Evolutionary conservation across 2,113 vertebrate genomes (phyloP).

Genomic region (Synchiropus splendidus): DNA sequence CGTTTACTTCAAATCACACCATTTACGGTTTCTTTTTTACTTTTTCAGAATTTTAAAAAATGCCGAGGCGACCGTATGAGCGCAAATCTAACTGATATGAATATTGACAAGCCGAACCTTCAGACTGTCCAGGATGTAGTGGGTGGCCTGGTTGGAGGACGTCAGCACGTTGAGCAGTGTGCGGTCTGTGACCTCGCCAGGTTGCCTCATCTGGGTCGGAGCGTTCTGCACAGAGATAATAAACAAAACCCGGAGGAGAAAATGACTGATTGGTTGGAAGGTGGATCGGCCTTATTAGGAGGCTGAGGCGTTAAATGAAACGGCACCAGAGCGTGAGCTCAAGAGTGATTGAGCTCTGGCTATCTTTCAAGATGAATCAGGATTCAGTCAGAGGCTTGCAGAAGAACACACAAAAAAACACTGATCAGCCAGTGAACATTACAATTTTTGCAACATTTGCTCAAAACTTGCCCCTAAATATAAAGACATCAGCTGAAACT

Average conservation of each 20-base stretch:
- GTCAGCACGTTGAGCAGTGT: constrained; percentile 77
- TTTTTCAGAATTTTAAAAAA: too few relatives aligned
- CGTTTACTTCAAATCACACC: too few relatives aligned
- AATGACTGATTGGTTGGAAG: constrained; percentile 7
- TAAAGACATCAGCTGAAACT: too few relatives aligned
- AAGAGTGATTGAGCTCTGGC: constrained; percentile 24
- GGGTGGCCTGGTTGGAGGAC: constrained; percentile 46
- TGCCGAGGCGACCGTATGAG: too few relatives aligned
- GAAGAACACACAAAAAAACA: too few relatives aligned
- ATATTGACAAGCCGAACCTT: constrained; percentile 61
- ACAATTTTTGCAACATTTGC: too few relatives aligned
- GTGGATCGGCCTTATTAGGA: constrained; percentile 49
- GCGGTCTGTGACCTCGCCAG: constrained; percentile 69
- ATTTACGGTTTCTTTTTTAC: too few relatives aligned
- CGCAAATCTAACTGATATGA: background rate
- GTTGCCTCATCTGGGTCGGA: constrained; percentile 58
- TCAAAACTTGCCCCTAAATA: too few relatives aligned
- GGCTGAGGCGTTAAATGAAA: constrained; percentile 20
- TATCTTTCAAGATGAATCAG: constrained; percentile 41
- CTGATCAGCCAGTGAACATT: too few relatives aligned
- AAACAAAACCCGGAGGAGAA: constrained; percentile 3
- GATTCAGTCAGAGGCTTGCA: constrained; percentile 26
- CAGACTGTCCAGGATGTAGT: constrained; percentile 74
- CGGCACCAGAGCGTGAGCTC: constrained; percentile 22
- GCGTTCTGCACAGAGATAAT: constrained; percentile 51